A percentile compares a stretch with the other conserved stretches of the same genome.
These are phyloP conservation scores for Noctuana brunneofusca DNA, from an alignment of 2,888 invertebrate genomes.

Conservation along the genomic window DNA sequence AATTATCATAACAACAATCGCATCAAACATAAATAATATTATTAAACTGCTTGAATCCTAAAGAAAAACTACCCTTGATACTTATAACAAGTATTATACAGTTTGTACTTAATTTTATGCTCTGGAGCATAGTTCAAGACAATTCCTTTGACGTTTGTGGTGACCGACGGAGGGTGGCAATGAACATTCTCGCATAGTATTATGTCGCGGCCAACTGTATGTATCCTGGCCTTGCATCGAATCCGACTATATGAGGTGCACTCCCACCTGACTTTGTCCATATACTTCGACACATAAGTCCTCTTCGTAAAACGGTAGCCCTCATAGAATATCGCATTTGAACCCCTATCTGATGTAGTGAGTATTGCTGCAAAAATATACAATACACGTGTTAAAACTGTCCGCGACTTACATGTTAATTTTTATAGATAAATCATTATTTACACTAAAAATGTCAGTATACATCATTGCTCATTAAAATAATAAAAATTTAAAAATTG, in stretches of 20 bases:
- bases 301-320: conserved; percentile 44
- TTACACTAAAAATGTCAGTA: too few species aligned
- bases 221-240: conserved; percentile 41
- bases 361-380: conserved; percentile 35
- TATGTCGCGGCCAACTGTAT: conserved; percentile 39
- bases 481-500: too few species aligned
- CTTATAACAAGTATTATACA: neutral
- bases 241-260: conserved; percentile 42
- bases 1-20: too few species aligned
- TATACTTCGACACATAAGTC: conserved; percentile 38
- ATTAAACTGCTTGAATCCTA: too few species aligned
- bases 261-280: conserved; percentile 44
- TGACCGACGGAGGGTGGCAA: conserved; percentile 28
- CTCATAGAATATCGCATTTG: conserved; percentile 39
- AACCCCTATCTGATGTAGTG: conserved; percentile 37
- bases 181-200: conserved; percentile 36
- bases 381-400: too few species aligned
- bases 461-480: too few species aligned
- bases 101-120: neutral
- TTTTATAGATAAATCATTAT: too few species aligned
- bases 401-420: too few species aligned
- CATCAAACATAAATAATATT: too few species aligned
- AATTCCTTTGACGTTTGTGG: conserved; percentile 23
- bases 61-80: too few species aligned
- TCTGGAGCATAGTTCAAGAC: conserved; percentile 31